Evolutionary conservation across 64 coral and sea anemone genomes (phyloP), one percentile per base, ranked within the genome.

Genomic region (Montipora sp.): DNA sequence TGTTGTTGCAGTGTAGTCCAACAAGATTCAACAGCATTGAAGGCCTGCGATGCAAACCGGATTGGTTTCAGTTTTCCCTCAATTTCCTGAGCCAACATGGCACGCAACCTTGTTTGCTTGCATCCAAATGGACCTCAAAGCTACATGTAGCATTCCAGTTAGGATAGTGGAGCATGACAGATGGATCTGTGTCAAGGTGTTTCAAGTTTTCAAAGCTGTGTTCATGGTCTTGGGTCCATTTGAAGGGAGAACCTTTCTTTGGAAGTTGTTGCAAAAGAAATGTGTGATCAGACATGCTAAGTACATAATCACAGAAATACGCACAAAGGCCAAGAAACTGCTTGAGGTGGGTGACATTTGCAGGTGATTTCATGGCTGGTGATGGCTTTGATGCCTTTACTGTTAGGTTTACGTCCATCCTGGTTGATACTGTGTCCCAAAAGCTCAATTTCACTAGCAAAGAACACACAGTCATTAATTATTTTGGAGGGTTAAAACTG

Each of bases 401-500:
- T 22, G 16, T 51, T 75, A 3, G 87, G 87, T 55, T 23, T 55
- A 60, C 73, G 24, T 14, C 87, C 87, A 12, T 89, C 13, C 55
- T 89, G 27, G 21, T 36, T 89, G 1, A 89, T 77, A 16, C 4
- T 53, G 47, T 89, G 84, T 76, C 87, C 87, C 5, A 77, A 51
- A 27, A 89, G n/a, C 51, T 75, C 71, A 23, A 89, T 75, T 77
- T 86, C 83, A 36, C 49, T 86, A 8, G 59, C 46, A 86, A 86
- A 86, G 83, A 86, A 71, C 69, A 18, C 27, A 36, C 27, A 36
- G 1, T 36, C 83, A 86, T 50, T 24, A 24, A 24, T 24, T 24
- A 24, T 24, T 24, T 86, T 89, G 2, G 87, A 24, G 51, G 87
- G 87, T 18, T 89, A 60, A 73, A 89, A 74, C 16, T 89, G 87